Evolutionary conservation across 2,113 vertebrate species (phyloP).

Genomic region (Petaurus breviceps): DNA sequence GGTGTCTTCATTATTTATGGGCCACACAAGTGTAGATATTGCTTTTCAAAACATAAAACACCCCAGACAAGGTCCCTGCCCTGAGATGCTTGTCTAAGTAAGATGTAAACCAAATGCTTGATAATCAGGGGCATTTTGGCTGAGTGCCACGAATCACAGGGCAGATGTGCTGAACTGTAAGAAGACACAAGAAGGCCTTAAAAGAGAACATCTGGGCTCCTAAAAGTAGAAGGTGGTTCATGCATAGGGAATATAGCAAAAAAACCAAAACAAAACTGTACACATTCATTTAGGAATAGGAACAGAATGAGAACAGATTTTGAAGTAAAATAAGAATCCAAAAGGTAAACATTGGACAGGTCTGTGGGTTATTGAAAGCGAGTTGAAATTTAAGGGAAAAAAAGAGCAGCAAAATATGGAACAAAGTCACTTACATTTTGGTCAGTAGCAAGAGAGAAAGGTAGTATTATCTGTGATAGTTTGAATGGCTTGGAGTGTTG

Average conservation of each 20-base stretch:
- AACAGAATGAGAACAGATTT: not conserved
- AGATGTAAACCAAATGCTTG: conserved; percentile 1
- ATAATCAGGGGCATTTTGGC: not conserved
- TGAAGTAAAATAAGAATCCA: not conserved
- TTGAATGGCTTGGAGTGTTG: not conserved
- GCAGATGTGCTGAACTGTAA: not conserved
- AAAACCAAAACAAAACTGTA: not conserved
- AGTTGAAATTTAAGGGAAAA: not conserved
- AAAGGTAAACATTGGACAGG: not conserved
- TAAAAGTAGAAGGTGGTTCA: not conserved
- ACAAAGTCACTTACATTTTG: not conserved
- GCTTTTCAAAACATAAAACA: not conserved
- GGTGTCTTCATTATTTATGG: not conserved
- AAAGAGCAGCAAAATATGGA: too few relatives aligned
- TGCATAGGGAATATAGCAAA: not conserved
- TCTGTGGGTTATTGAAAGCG: not conserved
- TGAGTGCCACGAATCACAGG: not conserved
- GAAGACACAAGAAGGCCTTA: not conserved
- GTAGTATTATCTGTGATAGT: not conserved
- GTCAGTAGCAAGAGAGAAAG: not conserved
- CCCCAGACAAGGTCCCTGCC: not conserved
- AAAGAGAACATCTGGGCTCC: not conserved
- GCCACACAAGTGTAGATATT: not conserved
- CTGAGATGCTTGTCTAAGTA: not conserved
- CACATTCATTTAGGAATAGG: not conserved